phyloP scores from a whole-genome alignment of 2,113 vertebrate species.

The Gadus chalcogrammus region DNA sequence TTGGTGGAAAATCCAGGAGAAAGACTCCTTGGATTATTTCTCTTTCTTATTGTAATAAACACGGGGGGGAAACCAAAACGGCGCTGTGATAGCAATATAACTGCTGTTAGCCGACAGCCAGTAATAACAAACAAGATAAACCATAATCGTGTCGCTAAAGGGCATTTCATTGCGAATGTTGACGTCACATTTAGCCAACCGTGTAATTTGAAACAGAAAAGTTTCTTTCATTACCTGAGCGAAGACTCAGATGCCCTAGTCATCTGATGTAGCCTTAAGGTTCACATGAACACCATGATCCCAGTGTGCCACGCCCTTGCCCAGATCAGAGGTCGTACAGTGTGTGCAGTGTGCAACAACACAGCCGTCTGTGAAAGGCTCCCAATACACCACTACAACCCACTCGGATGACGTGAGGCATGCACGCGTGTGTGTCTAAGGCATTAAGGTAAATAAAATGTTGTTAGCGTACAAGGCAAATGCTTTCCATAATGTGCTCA shows the following conservation, averaged over 20 bases:
- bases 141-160: too few species aligned
- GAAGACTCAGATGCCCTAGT: slow-evolving; percentile 1
- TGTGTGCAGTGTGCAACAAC: slow-evolving; percentile 57
- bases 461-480: not conserved
- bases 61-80: too few species aligned
- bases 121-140: too few species aligned
- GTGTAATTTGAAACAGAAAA: too few species aligned
- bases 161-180: too few species aligned
- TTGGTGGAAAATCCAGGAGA: too few species aligned
- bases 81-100: not conserved
- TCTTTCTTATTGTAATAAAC: too few species aligned
- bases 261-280: slow-evolving; percentile 1
- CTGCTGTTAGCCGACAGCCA: not conserved
- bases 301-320: slow-evolving; percentile 23
- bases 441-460: not conserved
- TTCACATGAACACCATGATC: slow-evolving; percentile 37
- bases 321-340: slow-evolving; percentile 1
- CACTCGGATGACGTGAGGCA: slow-evolving; percentile 12
- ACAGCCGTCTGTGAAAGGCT: slow-evolving; percentile 29
- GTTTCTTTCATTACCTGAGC: too few species aligned
- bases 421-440: slow-evolving; percentile 5
- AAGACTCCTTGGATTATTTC: too few species aligned
- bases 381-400: slow-evolving; percentile 16
- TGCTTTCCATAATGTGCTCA: too few species aligned
- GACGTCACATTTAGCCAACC: too few species aligned